Evolutionary conservation across 2,113 vertebrate species (phyloP).

Genomic region (Hipposideros armiger): DNA sequence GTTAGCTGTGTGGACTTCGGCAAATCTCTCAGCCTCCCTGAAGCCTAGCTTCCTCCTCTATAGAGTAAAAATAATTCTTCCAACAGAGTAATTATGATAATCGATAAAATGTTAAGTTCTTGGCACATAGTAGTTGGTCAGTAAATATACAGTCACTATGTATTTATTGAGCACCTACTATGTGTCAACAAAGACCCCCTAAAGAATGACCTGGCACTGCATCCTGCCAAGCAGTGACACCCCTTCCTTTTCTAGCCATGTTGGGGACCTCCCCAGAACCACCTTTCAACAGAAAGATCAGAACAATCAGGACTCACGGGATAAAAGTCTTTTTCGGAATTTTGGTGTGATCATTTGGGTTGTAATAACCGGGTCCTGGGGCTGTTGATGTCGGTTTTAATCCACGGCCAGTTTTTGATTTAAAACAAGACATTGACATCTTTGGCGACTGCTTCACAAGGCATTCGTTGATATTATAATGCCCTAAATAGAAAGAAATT

Average conservation of each 20-base stretch:
- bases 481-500: constrained; percentile 83
- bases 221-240: background rate
- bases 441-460: constrained; percentile 82
- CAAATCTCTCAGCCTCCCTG: background rate
- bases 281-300: background rate
- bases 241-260: background rate
- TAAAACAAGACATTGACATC: constrained; percentile 87
- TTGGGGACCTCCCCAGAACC: background rate
- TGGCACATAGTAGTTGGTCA: background rate
- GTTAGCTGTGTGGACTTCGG: background rate
- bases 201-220: background rate
- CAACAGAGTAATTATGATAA: background rate
- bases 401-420: constrained; percentile 83
- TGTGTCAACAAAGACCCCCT: background rate
- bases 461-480: constrained; percentile 86
- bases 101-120: background rate
- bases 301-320: constrained; percentile 83
- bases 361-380: constrained; percentile 88
- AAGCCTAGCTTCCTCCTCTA: background rate
- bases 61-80: background rate
- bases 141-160: background rate
- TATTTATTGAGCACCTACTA: background rate
- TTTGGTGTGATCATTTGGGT: constrained; percentile 77
- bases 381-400: constrained; percentile 30
- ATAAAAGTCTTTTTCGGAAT: constrained; percentile 76